Evolutionary conservation across 2,888 invertebrate genomes (phyloP).

Genomic region (Bellardia pandia): DNA sequence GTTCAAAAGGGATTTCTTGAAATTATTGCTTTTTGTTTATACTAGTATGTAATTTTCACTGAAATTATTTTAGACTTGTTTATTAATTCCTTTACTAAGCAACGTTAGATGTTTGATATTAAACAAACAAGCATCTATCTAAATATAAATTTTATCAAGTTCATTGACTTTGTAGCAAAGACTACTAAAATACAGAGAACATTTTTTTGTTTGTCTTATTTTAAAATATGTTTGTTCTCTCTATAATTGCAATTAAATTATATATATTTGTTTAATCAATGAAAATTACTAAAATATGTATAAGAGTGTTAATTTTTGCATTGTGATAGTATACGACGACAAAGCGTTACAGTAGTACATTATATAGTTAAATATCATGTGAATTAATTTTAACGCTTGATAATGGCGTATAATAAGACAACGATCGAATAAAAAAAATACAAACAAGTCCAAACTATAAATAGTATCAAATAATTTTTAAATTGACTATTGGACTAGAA

Average conservation of each 20-base stretch:
- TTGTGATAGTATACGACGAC: not conserved
- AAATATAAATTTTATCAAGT: not conserved
- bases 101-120: not conserved
- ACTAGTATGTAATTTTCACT: too few relatives aligned
- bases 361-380: constrained; percentile 1
- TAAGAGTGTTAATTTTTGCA: too few relatives aligned
- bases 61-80: not conserved
- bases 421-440: not conserved
- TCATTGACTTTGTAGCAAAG: constrained; percentile 8
- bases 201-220: not conserved
- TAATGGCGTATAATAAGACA: not conserved
- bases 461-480: constrained; percentile 7
- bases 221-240: not conserved
- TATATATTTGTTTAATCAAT: not conserved
- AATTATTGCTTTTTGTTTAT: too few relatives aligned
- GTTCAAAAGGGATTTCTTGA: not conserved
- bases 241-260: not conserved
- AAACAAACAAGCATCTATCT: not conserved
- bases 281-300: not conserved
- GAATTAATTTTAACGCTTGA: not conserved
- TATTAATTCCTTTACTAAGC: too few relatives aligned
- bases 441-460: not conserved
- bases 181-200: not conserved
- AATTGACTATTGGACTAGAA: constrained; percentile 47
- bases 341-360: not conserved